phyloP scores from a whole-genome alignment of 2,888 invertebrate species.

The Aporophyla lueneburgensis region DNA sequence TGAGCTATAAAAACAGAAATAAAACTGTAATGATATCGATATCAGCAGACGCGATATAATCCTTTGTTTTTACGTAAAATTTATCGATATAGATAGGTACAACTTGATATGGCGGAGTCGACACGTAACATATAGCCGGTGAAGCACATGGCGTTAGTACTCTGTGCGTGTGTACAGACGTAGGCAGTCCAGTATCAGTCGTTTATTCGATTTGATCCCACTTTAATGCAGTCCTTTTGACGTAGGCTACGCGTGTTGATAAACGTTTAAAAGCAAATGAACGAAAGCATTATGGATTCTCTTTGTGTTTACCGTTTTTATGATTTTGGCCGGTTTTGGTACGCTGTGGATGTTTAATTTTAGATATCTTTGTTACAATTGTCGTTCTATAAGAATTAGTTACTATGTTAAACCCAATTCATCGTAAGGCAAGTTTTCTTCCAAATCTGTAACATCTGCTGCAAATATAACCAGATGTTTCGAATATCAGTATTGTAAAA shows the following conservation, averaged over 20 bases:
- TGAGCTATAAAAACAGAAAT: constrained; percentile 43
- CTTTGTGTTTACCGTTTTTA: constrained; percentile 51
- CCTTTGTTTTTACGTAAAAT: constrained; percentile 62
- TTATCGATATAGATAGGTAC: constrained; percentile 62
- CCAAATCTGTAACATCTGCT: neutral
- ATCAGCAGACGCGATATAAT: constrained; percentile 52
- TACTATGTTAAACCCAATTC: neutral
- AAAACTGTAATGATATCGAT: constrained; percentile 49
- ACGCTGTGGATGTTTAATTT: constrained; percentile 25
- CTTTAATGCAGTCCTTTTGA: constrained; percentile 56
- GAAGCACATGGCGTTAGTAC: constrained; percentile 33
- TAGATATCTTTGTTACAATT: constrained; percentile 22
- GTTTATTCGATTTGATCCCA: constrained; percentile 57
- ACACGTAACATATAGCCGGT: constrained; percentile 20
- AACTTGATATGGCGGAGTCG: constrained; percentile 39
- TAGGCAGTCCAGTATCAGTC: constrained; percentile 38
- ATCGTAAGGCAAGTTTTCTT: neutral
- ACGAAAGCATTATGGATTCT: constrained; percentile 41
- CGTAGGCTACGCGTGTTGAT: constrained; percentile 48
- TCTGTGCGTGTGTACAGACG: constrained; percentile 25
- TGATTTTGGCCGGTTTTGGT: constrained; percentile 24
- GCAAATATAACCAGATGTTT: neutral
- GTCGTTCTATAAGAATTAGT: neutral
- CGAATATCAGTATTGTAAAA: neutral
- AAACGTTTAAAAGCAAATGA: constrained; percentile 46